Evolutionary conservation across 2,113 vertebrate genomes (phyloP).

Genomic region (Pan troglodytes): DNA sequence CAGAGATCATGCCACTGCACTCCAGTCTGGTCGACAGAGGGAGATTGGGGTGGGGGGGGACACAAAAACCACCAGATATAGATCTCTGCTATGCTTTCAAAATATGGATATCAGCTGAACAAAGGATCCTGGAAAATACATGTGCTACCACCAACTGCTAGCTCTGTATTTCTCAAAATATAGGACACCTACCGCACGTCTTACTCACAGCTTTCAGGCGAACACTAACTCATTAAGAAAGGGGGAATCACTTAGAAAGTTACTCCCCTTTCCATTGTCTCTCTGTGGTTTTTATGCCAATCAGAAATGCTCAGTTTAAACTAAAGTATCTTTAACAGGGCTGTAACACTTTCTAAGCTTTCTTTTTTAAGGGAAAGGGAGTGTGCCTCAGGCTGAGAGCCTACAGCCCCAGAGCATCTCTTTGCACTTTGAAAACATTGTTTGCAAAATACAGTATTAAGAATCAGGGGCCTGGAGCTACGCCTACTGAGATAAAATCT

Average conservation of each 20-base stretch:
- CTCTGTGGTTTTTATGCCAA: not conserved
- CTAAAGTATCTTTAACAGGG: not conserved
- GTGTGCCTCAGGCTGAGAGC: slow-evolving; percentile 53
- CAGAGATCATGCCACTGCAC: too few species aligned
- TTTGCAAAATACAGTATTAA: slow-evolving; percentile 55
- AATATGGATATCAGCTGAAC: not conserved
- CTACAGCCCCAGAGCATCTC: slow-evolving; percentile 32
- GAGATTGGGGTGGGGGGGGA: too few species aligned
- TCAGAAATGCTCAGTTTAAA: slow-evolving; percentile 41
- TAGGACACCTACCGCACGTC: not conserved
- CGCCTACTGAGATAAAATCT: slow-evolving; percentile 20
- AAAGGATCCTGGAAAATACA: not conserved
- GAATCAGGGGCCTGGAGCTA: not conserved
- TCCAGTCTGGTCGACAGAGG: too few species aligned
- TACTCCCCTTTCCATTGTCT: not conserved
- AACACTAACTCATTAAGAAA: not conserved
- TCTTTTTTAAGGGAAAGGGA: not conserved
- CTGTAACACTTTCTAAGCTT: slow-evolving; percentile 29
- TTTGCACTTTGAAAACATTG: slow-evolving; percentile 30
- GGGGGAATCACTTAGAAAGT: not conserved
- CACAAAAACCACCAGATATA: not conserved
- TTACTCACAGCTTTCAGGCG: not conserved
- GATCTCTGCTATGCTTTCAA: not conserved
- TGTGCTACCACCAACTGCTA: not conserved
- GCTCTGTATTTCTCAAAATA: not conserved